These are phyloP conservation scores for Arrhopalites spinosus DNA, from an alignment of 2,888 invertebrate species.

Conservation along the genomic window DNA sequence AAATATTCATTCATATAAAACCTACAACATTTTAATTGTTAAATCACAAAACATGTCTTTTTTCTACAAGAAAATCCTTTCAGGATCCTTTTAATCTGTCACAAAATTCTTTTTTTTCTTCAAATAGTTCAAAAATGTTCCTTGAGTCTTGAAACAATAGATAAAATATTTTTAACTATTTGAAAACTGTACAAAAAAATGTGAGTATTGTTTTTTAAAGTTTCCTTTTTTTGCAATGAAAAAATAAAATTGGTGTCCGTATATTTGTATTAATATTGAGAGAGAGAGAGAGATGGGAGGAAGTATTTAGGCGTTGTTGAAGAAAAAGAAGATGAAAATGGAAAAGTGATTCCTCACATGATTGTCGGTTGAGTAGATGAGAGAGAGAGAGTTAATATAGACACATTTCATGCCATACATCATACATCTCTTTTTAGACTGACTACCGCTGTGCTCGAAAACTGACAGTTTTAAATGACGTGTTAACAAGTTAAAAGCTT, in stretches of 20 bases:
- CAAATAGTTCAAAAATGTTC: too few species aligned
- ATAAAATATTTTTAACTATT: too few species aligned
- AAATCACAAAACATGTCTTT: too few species aligned
- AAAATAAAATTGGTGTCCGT: neutral
- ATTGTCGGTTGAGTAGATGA: constrained; percentile 5
- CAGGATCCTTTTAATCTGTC: constrained; percentile 6
- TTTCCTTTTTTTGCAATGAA: neutral
- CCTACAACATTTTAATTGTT: too few species aligned
- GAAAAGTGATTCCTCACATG: constrained; percentile 16
- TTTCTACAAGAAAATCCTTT: neutral
- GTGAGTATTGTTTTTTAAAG: neutral
- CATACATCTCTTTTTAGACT: constrained; percentile 18
- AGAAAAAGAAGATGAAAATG: constrained; percentile 1
- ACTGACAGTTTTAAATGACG: constrained; percentile 47
- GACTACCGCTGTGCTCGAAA: constrained; percentile 36
- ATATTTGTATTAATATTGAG: neutral
- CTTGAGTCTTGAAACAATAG: too few species aligned
- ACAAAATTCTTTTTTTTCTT: neutral
- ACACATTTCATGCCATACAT: too few species aligned
- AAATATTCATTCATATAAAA: too few species aligned
- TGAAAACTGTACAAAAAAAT: too few species aligned
- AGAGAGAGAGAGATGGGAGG: constrained; percentile 2
- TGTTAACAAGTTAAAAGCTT: constrained; percentile 47
- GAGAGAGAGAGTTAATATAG: neutral
- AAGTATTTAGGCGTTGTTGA: neutral